These are phyloP conservation scores for Habropoda laboriosa DNA, from an alignment of 1,140 invertebrate genomes.

Conservation along the genomic window DNA sequence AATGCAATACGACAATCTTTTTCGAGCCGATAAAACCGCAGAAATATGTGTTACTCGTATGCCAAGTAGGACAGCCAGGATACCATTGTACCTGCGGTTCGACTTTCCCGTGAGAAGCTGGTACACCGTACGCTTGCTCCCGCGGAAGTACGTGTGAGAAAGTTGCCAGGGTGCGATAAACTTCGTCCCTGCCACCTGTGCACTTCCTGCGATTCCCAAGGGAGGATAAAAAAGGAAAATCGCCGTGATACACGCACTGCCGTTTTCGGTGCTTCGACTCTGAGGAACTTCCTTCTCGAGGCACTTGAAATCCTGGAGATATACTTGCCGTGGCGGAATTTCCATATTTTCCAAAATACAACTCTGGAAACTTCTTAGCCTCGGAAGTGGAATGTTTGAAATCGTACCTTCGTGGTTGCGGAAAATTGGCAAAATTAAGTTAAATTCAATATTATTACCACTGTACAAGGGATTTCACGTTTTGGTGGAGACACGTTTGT, in stretches of 20 bases:
- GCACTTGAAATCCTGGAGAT: too few species aligned
- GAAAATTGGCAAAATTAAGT: too few species aligned
- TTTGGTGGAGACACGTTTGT: too few species aligned
- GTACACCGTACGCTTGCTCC: neutral
- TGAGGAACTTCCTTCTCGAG: neutral
- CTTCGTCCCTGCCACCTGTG: conserved; percentile 21
- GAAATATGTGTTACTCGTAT: conserved; percentile 9
- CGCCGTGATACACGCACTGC: neutral
- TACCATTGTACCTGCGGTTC: neutral
- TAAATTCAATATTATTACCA: too few species aligned
- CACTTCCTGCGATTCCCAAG: conserved; percentile 3
- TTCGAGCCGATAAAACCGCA: neutral
- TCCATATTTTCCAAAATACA: too few species aligned
- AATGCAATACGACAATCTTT: neutral
- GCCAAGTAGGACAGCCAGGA: neutral
- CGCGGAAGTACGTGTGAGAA: conserved; percentile 27
- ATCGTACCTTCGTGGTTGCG: too few species aligned
- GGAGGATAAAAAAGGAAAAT: neutral
- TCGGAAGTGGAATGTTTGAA: too few species aligned
- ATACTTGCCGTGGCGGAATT: too few species aligned
- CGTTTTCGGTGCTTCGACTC: neutral
- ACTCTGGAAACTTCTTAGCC: too few species aligned
- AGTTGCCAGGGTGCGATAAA: conserved; percentile 15
- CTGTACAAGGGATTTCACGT: too few species aligned
- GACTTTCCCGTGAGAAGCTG: conserved; percentile 6